Evolutionary conservation across 1,140 invertebrate species (phyloP).

Genomic region (Pemphigus obesinymphae): DNA sequence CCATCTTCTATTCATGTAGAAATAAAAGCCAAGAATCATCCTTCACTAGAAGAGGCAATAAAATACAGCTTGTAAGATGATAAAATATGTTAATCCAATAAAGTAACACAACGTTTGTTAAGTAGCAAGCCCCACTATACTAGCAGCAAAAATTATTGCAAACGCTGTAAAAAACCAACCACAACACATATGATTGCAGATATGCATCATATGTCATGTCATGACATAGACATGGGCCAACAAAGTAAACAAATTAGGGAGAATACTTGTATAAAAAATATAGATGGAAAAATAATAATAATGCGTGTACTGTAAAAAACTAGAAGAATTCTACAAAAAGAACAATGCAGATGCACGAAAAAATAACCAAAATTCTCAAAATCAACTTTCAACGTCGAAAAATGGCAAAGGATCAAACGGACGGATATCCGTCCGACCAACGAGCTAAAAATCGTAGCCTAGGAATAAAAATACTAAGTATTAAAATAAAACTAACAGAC

Average conservation of each 20-base stretch:
- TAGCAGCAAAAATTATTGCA: not conserved
- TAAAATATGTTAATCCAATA: not conserved
- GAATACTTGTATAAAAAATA: not conserved
- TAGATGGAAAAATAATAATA: not conserved
- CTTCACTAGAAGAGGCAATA: not conserved
- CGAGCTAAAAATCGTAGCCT: too few species aligned
- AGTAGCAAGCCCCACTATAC: not conserved
- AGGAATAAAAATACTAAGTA: too few species aligned
- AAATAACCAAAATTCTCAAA: not conserved
- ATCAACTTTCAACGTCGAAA: too few species aligned
- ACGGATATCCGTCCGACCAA: too few species aligned
- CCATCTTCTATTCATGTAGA: not conserved
- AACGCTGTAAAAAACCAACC: not conserved
- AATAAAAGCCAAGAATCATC: not conserved
- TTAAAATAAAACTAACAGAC: too few species aligned
- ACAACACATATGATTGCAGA: not conserved
- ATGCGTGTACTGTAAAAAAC: not conserved
- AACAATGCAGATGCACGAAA: not conserved
- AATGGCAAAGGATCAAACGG: too few species aligned
- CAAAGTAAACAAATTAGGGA: not conserved
- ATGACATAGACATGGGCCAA: not conserved
- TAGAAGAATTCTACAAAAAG: not conserved
- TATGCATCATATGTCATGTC: not conserved
- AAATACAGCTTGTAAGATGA: not conserved
- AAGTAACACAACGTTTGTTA: not conserved